A percentile compares a stretch with the other conserved stretches of the same genome.
These are phyloP conservation scores for Sinocyclocheilus grahami DNA, from an alignment of 2,113 vertebrate species.

Conservation along the genomic window DNA sequence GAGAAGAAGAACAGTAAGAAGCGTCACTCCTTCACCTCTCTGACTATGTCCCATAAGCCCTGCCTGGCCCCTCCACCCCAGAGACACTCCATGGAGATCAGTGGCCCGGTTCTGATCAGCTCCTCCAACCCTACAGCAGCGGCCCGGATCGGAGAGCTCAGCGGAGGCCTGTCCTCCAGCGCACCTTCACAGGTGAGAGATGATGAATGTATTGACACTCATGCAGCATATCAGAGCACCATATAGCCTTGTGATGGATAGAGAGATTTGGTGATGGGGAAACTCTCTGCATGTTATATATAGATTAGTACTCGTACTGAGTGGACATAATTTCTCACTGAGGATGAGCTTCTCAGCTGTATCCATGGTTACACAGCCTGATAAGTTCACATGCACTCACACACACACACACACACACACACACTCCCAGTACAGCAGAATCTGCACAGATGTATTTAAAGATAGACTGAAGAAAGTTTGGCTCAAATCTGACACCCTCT, in stretches of 20 bases:
- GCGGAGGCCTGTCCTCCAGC: constrained; percentile 90
- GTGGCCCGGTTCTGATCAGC: constrained; percentile 96
- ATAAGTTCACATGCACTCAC: not conserved
- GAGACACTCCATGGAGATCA: constrained; percentile 98
- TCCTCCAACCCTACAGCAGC: constrained; percentile 97
- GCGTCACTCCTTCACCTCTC: constrained; percentile 97
- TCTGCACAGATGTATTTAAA: not conserved
- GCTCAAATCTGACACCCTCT: not conserved
- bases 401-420: not conserved
- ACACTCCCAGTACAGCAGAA: not conserved
- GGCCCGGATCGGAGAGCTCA: constrained; percentile 91
- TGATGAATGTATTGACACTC: not conserved
- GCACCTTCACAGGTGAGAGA: constrained; percentile 92
- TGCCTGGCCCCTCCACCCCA: constrained; percentile 89
- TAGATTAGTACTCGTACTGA: constrained; percentile 7
- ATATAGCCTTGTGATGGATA: not conserved
- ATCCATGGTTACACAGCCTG: constrained; percentile 21
- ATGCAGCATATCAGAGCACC: not conserved
- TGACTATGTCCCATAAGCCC: constrained; percentile 96
- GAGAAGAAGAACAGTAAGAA: constrained; percentile 99
- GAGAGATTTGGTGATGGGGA: not conserved
- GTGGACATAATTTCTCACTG: constrained; percentile 7
- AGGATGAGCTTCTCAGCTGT: constrained; percentile 19
- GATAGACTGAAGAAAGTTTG: not conserved
- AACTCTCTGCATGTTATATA: constrained; percentile 4